These are phyloP conservation scores for Pseudomyrmex concolor DNA, from an alignment of 1,140 invertebrate species.

Conservation along the genomic window DNA sequence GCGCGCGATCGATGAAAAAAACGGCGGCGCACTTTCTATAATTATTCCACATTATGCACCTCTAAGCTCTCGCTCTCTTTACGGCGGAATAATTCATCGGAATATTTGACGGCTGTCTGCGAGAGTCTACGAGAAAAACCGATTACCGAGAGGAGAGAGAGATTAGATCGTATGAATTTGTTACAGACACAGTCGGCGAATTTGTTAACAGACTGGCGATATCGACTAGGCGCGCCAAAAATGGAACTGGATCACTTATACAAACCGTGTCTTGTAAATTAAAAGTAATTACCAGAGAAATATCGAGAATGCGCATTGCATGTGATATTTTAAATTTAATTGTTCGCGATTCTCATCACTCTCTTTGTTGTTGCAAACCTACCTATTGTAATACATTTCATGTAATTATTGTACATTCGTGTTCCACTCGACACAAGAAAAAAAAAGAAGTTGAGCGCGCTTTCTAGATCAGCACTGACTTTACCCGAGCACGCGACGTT, in stretches of 20 bases:
- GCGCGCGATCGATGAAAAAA: conserved; percentile 52
- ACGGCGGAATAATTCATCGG: conserved; percentile 23
- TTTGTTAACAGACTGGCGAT: background rate
- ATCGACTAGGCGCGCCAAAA: no score
- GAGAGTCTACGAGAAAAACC: conserved; percentile 21
- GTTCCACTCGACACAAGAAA: background rate
- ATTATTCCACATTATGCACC: conserved; percentile 29
- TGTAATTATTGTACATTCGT: background rate
- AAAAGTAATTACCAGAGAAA: no score
- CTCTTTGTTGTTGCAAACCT: no score
- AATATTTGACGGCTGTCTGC: conserved; percentile 3
- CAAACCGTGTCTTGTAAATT: no score
- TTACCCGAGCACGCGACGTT: conserved; percentile 9
- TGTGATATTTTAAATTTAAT: no score
- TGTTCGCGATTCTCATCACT: no score
- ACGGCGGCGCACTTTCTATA: conserved; percentile 27
- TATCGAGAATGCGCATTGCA: no score
- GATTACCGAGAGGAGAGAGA: conserved; percentile 20
- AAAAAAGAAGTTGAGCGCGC: background rate
- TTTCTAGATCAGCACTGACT: background rate
- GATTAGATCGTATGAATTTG: background rate
- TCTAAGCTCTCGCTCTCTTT: conserved; percentile 8
- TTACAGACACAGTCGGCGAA: background rate
- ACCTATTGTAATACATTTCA: no score
- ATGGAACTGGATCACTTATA: no score